phyloP scores from a whole-genome alignment of 2,797 vertebrate species.

The Gastrophryne carolinensis region DNA sequence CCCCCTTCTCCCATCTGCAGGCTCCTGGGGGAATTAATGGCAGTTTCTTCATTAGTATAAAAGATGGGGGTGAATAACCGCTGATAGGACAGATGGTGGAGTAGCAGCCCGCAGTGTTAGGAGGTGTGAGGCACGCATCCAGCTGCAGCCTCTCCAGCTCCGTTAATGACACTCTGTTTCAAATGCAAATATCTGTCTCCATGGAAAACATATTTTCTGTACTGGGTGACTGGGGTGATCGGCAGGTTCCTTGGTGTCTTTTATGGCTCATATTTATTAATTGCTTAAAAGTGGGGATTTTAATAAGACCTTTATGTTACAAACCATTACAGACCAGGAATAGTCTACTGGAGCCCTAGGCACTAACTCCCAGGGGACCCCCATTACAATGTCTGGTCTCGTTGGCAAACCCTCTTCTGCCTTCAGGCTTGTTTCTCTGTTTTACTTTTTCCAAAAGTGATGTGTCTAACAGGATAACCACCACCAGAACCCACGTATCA shows the following conservation, averaged over 20 bases:
- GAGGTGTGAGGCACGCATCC: constrained; percentile 18
- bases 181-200: constrained; percentile 3
- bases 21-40: constrained; percentile 17
- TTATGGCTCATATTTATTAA: not conserved
- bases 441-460: too few species aligned
- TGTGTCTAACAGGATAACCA: too few species aligned
- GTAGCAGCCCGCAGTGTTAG: constrained; percentile 9
- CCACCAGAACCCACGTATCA: too few species aligned
- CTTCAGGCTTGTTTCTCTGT: too few species aligned
- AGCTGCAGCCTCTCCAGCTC: constrained; percentile 18
- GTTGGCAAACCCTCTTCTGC: too few species aligned
- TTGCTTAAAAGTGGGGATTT: not conserved
- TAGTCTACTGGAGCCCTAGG: too few species aligned
- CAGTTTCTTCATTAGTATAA: constrained; percentile 10
- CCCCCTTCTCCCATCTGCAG: constrained; percentile 11
- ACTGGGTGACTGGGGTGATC: not conserved
- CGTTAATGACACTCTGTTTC: not conserved
- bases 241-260: not conserved
- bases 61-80: constrained; percentile 18
- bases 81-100: constrained; percentile 42
- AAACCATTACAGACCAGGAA: too few species aligned
- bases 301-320: not conserved
- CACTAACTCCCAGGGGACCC: too few species aligned
- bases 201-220: not conserved
- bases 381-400: too few species aligned